Evolutionary conservation across 2,888 invertebrate species (phyloP).

Genomic region (Octonoba sinensis): DNA sequence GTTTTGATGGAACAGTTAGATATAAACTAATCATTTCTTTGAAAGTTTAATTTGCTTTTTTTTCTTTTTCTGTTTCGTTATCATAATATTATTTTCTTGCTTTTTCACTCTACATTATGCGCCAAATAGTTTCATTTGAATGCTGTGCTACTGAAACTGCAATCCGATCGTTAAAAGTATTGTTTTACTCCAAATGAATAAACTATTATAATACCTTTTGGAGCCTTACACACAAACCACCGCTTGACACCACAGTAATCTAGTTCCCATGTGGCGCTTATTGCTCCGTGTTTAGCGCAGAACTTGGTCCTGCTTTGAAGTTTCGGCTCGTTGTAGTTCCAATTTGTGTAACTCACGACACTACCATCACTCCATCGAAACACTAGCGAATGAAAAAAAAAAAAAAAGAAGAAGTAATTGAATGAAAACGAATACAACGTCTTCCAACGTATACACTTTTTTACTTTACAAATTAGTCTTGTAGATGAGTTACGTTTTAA

Average conservation of each 20-base stretch:
- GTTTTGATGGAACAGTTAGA: no score
- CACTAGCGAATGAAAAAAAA: constrained; percentile 2
- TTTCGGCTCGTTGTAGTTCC: constrained; percentile 28
- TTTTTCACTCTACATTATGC: no score
- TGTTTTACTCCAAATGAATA: no score
- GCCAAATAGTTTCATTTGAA: neutral
- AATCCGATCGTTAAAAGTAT: no score
- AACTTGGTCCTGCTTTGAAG: constrained; percentile 24
- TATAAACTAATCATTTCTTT: no score
- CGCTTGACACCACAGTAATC: constrained; percentile 46
- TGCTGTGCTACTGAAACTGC: neutral
- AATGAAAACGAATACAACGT: neutral
- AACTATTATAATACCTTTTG: constrained; percentile 13
- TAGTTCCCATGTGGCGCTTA: constrained; percentile 26
- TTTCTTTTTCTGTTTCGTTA: no score
- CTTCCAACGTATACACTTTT: neutral
- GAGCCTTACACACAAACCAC: constrained; percentile 60
- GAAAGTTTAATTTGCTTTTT: no score
- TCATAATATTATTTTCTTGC: no score
- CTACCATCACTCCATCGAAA: constrained; percentile 48
- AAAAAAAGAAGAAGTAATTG: neutral
- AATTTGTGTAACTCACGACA: constrained; percentile 37
- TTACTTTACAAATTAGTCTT: neutral
- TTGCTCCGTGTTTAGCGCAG: constrained; percentile 26
- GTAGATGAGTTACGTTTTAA: no score